Base-by-base conservation (phyloP, 2,888 invertebrate genomes). In the Leptinotarsa tumamoca region DNA sequence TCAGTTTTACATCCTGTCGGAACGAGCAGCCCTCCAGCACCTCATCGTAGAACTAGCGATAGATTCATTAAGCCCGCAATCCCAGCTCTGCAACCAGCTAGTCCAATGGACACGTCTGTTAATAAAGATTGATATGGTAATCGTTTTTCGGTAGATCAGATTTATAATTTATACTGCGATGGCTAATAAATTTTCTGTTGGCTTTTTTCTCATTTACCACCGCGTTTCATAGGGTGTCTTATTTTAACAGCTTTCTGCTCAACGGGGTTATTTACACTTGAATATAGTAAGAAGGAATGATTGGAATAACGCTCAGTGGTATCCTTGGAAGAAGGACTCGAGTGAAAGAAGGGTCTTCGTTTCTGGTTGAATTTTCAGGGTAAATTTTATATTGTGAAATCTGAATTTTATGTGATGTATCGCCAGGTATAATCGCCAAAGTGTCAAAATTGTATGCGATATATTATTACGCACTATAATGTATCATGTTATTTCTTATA, bases 1-100 rank as follows among this genome's bases (percentile, higher is more conserved):
- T 80, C 91, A 89, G 79, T 85, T 78, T 89, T 90, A 85, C 91
- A 90, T 79, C 88, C 90, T 80, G 85, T 85, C 66, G 84, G 84
- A 50, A 83, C 86, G 33, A 85, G 82, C 76, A 87, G 88, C 76
- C 89, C 90, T 89, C 88, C 92, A 92, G 83, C 94, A 92, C 88
- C 83, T 87, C 89, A 81, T 84, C 89, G 80, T 85, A 92, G 92
- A 90, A 91, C 94, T 56, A 93, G 94, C 83, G 96, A 96, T 87
- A 91, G 96, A 83, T 96, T 96, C 86, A 94, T 96, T 77, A 96
- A 96, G 88, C 96, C 96, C 77, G 96, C 95, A 77, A 92, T 95
- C 87, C 95, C 95, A 77, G 88, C 88, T 68, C 81, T 79, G 4
- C 85, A 85, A 74, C 86, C 93, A 91, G 88, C 93, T 87, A 94